Evolutionary conservation across 2,113 vertebrate species (phyloP).

Genomic region (Delphinapterus leucas): DNA sequence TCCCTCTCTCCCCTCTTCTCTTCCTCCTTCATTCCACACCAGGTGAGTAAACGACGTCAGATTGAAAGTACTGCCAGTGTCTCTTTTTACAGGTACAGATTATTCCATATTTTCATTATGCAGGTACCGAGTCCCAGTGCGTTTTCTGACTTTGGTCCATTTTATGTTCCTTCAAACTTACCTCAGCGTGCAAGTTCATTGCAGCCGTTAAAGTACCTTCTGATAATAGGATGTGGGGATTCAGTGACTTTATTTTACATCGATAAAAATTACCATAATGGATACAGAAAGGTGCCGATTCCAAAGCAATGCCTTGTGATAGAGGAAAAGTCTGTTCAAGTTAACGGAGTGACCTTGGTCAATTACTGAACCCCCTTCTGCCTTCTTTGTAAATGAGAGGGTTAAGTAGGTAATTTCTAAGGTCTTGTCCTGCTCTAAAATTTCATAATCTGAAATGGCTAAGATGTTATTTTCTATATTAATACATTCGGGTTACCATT

Average conservation of each 20-base stretch:
- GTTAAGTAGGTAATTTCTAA: not conserved
- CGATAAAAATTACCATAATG: not conserved
- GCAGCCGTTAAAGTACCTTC: not conserved
- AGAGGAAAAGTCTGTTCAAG: not conserved
- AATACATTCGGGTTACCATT: not conserved
- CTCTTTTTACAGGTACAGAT: not conserved
- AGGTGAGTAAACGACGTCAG: conserved; percentile 24
- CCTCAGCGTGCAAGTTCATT: conserved; percentile 11
- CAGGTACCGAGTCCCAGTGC: not conserved
- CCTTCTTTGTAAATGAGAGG: not conserved
- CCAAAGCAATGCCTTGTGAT: not conserved
- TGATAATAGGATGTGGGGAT: not conserved
- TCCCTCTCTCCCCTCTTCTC: rapidly evolving
- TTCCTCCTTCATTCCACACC: not conserved
- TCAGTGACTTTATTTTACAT: conserved; percentile 4
- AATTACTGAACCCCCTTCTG: not conserved
- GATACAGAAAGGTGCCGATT: not conserved
- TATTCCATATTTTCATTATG: not conserved
- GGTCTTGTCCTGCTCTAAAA: not conserved
- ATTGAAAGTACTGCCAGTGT: not conserved
- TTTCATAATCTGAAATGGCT: not conserved
- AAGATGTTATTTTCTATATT: not conserved
- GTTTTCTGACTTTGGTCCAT: conserved; percentile 3
- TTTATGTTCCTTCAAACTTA: conserved; percentile 46
- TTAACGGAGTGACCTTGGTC: conserved; percentile 31